These are phyloP conservation scores for Tenthredo amoena DNA, from an alignment of 2,888 invertebrate genomes.

Conservation along the genomic window DNA sequence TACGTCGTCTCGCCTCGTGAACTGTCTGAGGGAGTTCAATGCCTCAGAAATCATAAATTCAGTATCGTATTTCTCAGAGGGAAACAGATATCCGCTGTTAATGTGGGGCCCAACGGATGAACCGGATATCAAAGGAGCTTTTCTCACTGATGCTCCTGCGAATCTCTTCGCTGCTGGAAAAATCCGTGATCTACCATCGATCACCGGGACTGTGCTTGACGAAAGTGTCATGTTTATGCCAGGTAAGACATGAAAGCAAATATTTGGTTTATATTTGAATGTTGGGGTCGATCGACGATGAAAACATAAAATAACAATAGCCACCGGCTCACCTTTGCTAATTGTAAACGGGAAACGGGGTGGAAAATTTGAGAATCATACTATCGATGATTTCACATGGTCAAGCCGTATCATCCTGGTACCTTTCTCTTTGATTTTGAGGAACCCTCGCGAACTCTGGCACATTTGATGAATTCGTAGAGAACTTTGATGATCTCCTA, in stretches of 20 bases:
- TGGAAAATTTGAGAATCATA: background rate
- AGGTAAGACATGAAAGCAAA: background rate
- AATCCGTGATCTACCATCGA: slow-evolving; percentile 14
- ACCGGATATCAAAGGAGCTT: slow-evolving; percentile 9
- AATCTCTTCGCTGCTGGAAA: slow-evolving; percentile 31
- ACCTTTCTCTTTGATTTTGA: background rate
- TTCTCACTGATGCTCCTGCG: background rate
- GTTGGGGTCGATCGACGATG: too few relatives aligned
- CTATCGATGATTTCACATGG: background rate
- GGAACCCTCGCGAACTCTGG: background rate
- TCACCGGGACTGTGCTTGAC: background rate
- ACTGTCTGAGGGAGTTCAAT: background rate
- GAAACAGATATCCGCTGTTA: background rate
- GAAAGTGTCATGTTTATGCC: background rate
- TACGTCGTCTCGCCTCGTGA: background rate
- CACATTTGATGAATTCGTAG: background rate
- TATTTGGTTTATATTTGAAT: too few relatives aligned
- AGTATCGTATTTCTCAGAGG: background rate
- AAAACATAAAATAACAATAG: too few relatives aligned
- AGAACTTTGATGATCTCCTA: background rate
- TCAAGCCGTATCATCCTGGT: background rate
- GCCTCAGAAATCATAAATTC: background rate
- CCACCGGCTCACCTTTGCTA: background rate
- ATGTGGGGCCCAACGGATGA: background rate
- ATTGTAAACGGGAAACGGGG: background rate